Conservation (phyloP, 2,888 invertebrate genomes). For the Acleris laterana region DNA sequence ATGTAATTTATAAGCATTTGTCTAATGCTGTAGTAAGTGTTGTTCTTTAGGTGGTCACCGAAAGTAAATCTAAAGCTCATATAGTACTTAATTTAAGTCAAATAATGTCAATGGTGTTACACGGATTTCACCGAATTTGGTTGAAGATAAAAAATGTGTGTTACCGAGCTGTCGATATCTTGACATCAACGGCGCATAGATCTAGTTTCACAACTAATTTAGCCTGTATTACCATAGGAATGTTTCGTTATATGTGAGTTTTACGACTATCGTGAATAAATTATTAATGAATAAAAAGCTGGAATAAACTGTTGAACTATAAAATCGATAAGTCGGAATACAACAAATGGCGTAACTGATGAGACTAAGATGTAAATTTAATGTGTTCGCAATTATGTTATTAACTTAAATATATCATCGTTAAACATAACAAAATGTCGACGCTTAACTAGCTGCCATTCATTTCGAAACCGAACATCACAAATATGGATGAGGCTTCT, state of each 20-base stretch:
- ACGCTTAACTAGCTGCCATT: constrained; percentile 26
- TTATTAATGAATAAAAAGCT: constrained; percentile 9
- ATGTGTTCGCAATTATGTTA: constrained; percentile 34
- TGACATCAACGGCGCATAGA: not conserved
- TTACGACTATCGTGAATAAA: constrained; percentile 25
- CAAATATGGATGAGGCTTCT: constrained; percentile 31
- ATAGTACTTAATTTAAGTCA: not conserved
- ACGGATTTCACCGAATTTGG: too few relatives aligned
- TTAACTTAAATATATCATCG: constrained; percentile 31
- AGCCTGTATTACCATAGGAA: constrained; percentile 25
- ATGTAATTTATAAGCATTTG: constrained; percentile 39
- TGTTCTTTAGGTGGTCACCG: constrained; percentile 9
- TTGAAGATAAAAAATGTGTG: not conserved
- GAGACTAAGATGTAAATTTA: constrained; percentile 28
- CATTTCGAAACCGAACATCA: constrained; percentile 25
- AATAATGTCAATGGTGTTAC: not conserved
- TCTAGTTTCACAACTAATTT: constrained; percentile 26
- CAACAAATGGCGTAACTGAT: constrained; percentile 16
- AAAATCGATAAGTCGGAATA: constrained; percentile 9
- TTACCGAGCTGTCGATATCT: constrained; percentile 14
- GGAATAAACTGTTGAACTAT: constrained; percentile 19
- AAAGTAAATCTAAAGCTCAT: not conserved
- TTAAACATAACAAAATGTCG: constrained; percentile 37
- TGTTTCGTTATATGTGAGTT: constrained; percentile 25
- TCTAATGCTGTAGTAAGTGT: constrained; percentile 30